Base-by-base conservation (phyloP, 2,888 invertebrate genomes). In the Catocala fraxini region DNA sequence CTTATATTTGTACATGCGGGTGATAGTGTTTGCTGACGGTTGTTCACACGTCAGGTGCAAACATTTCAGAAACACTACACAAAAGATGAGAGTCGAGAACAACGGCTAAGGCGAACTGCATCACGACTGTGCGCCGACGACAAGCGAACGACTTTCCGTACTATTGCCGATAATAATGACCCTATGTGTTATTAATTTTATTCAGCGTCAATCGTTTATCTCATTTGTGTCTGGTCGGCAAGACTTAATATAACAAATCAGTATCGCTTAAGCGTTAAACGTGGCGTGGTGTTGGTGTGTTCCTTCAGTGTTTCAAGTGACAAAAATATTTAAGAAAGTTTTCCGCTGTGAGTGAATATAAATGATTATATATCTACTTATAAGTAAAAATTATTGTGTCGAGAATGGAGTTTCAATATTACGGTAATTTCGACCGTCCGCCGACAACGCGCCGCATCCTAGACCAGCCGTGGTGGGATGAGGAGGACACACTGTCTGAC, bases 381-480 rank as follows among this genome's bases (percentile, higher is more conserved):
- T 7, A 39, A 39, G 9, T 7, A 9, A 57, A 39, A 54, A 15
- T 35, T 5, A 39, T 67, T 43, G 75, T 80, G 77, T 41, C 62
- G 55, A 68, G 45, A 12, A 93, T 94, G 93, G 93, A 94, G 83
- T 94, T 92, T 67, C 93, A 94, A 80, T 92, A 90, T 77, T 92
- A 90, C 72, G 91, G 91, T 39, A 89, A 89, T 72, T 91, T 88
- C 68, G 90, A 92, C 35, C 85, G 89, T 10, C 79, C 83, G 47
- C 80, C 86, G 53, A 79, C 86, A 52, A 79, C 80, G 54, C 85
- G 89, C 46, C 80, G 89, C 68, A 76, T 86, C 47, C 85, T 86
- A 45, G 93, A 93, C 15, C 89, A 89, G 62, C 93, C 93, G 0
- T 88, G 91, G 86, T 93, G 93, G 93, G 93, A 94, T 43, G 93